Base-by-base conservation (phyloP, 2,888 invertebrate species). In the Acrobasis repandana region DNA sequence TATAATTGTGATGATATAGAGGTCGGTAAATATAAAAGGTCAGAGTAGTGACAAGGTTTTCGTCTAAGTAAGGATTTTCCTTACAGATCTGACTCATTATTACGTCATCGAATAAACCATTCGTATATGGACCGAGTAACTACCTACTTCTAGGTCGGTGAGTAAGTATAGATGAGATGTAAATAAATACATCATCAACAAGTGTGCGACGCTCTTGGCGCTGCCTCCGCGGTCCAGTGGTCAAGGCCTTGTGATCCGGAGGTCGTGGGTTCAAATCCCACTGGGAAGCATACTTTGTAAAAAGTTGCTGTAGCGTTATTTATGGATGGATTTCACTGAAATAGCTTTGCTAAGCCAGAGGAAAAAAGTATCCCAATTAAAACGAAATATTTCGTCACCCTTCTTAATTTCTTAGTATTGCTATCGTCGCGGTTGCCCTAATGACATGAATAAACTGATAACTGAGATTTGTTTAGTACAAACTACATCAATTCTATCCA, bases 1-100 rank as follows among this genome's bases (percentile, higher is more conserved):
- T 16, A n/a, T n/a, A 18, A 16, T 8, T 11, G 5, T 14, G 14
- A 16, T 8, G 15, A 58, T 36, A 58, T 11, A 48, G 34, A 58
- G 57, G 57, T 58, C 57, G 48, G 8, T 14, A 9, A n/a, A 47
- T 47, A 47, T 43, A 33, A 18, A 16, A 49, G 57, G 57, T 58
- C 48, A 16, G 4, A 49, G 34, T 14, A 15, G 47, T 34, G 57
- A 58, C 57, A 47, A 58, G 47, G 36, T 58, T 48, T 49, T 48
- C 9, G 48, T 36, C 10, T 16, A 11, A 14, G 33, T 48, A 16
- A 48, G 57, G 57, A 58, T 58, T 58, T 58, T 58, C 57, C 57
- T 58, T 11, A 3, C 15, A 28, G 28, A n/a, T 10, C 9, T 57
- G 56, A 57, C 15, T 57, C 56, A 57, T 15, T 16, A 34, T 36